phyloP scores from a whole-genome alignment of 2,888 invertebrate genomes.

The Dicyrtoma fusca region DNA sequence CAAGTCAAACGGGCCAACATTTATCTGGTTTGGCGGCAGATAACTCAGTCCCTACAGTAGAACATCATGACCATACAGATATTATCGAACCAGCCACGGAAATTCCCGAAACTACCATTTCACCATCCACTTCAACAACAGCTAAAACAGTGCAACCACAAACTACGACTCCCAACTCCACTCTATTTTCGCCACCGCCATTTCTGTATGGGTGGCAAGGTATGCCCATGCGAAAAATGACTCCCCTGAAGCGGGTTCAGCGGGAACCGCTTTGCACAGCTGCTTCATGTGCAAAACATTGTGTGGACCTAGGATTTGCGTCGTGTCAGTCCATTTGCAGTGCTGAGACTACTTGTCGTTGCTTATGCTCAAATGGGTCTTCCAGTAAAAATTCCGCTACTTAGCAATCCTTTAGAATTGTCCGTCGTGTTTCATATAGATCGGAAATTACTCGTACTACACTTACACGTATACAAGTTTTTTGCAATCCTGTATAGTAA shows the following conservation, averaged over 20 bases:
- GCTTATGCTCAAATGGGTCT: background rate
- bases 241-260: background rate
- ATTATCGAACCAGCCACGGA: background rate
- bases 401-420: too few species aligned
- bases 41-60: background rate
- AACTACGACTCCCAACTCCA: background rate
- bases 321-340: conserved; percentile 10
- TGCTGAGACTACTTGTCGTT: conserved; percentile 1
- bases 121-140: background rate
- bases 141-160: background rate
- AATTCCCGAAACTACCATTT: background rate
- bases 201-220: conserved; percentile 2
- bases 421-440: too few species aligned
- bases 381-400: too few species aligned
- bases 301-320: conserved; percentile 1
- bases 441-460: too few species aligned
- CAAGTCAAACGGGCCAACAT: background rate
- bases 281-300: background rate
- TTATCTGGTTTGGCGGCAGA: background rate
- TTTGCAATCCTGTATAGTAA: too few species aligned
- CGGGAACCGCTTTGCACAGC: background rate
- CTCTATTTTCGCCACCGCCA: conserved; percentile 1
- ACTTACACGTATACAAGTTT: too few species aligned
- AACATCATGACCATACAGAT: too few species aligned
- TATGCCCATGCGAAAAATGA: background rate